Evolutionary conservation across 2,888 invertebrate genomes (phyloP).

Genomic region (Acrocera orbiculus): DNA sequence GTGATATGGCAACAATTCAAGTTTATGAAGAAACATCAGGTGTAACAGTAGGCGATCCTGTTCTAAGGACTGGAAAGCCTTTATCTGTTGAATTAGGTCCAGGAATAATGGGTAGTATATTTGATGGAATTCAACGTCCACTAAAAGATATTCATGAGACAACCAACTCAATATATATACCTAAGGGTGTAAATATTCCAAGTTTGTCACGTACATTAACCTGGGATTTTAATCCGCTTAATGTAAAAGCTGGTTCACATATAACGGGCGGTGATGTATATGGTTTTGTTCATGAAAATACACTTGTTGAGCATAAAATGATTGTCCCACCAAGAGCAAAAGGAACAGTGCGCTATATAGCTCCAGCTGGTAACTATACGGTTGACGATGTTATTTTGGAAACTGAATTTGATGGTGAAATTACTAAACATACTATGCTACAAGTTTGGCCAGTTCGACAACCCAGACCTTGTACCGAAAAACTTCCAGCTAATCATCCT

Average conservation of each 20-base stretch:
- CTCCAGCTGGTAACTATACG: conserved; percentile 83
- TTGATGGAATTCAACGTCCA: conserved; percentile 99
- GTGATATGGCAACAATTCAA: conserved; percentile 99
- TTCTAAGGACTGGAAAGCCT: conserved; percentile 95
- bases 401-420: conserved; percentile 96
- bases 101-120: conserved; percentile 97
- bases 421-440: conserved; percentile 82
- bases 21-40: conserved; percentile 94
- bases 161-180: conserved; percentile 96
- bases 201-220: conserved; percentile 56
- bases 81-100: conserved; percentile 97
- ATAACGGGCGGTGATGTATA: conserved; percentile 97
- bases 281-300: conserved; percentile 92
- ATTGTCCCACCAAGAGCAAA: conserved; percentile 85
- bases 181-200: conserved; percentile 96
- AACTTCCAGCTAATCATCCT: conserved; percentile 96
- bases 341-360: conserved; percentile 92
- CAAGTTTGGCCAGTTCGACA: conserved; percentile 99
- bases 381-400: conserved; percentile 91
- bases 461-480: conserved; percentile 91
- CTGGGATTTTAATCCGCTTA: conserved; percentile 87
- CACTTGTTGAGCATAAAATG: conserved; percentile 93
- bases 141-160: conserved; percentile 89
- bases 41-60: conserved; percentile 98
- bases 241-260: conserved; percentile 86